phyloP scores from a whole-genome alignment of 2,797 vertebrate genomes.

The Myioborus miniatus region DNA sequence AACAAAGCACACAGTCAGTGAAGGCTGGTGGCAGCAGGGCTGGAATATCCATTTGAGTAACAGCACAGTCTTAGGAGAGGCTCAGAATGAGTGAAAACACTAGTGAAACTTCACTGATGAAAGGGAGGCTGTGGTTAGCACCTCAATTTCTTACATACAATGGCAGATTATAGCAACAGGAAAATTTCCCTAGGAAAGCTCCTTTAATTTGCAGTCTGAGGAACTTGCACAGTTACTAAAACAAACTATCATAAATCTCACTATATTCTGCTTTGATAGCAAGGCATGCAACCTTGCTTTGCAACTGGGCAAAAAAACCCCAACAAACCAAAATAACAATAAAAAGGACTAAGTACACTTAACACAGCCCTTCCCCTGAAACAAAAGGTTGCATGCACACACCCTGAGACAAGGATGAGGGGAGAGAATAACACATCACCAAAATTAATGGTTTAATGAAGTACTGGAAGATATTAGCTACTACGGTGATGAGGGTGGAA shows the following conservation, averaged over 20 bases:
- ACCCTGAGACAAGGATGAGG: conserved; percentile 37
- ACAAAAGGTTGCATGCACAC: conserved; percentile 45
- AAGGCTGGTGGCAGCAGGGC: neutral
- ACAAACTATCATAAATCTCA: neutral
- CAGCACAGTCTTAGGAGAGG: neutral
- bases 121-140: neutral
- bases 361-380: conserved; percentile 37
- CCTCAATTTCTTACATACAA: neutral
- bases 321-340: neutral
- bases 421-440: neutral
- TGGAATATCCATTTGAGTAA: neutral
- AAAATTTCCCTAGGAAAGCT: neutral
- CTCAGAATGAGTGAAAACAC: neutral
- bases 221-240: neutral
- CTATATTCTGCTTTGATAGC: neutral
- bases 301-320: neutral
- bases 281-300: conserved; percentile 2
- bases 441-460: conserved; percentile 61
- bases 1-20: neutral
- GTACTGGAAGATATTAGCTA: conserved; percentile 48
- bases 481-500: conserved; percentile 47
- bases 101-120: neutral
- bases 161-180: neutral
- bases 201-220: neutral
- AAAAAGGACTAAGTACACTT: neutral